phyloP scores from a whole-genome alignment of 2,888 invertebrate species.

The Netelia inedita region DNA sequence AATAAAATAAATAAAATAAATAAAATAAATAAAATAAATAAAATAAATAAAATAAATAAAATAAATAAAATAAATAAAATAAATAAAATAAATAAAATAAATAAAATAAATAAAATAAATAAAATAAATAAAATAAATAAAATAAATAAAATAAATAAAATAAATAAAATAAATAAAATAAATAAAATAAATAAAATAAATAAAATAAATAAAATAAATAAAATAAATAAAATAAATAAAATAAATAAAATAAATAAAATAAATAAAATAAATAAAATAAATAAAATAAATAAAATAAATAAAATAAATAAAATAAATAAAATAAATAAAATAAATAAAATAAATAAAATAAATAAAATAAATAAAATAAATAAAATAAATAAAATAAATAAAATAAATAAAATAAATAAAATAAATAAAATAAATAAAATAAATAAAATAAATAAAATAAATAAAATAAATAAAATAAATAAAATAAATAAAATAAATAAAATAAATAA shows the following conservation, averaged over 20 bases:
- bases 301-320: too few relatives aligned
- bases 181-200: conserved; percentile 2
- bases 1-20: conserved; percentile 1
- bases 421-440: too few relatives aligned
- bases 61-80: background rate
- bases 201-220: conserved; percentile 1
- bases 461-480: too few relatives aligned
- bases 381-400: too few relatives aligned
- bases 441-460: too few relatives aligned
- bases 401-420: too few relatives aligned
- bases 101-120: conserved; percentile 1
- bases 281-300: too few relatives aligned
- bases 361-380: too few relatives aligned
- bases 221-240: conserved; percentile 1
- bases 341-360: too few relatives aligned
- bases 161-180: conserved; percentile 1
- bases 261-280: background rate
- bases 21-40: conserved; percentile 1
- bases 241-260: background rate
- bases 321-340: too few relatives aligned
- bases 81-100: conserved; percentile 1
- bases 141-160: conserved; percentile 1
- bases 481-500: too few relatives aligned
- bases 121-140: conserved; percentile 1
- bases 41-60: conserved; percentile 1